Evolutionary conservation across 2,888 invertebrate species (phyloP), one percentile per base, ranked within the genome.

Genomic region (Orthosia gothica): DNA sequence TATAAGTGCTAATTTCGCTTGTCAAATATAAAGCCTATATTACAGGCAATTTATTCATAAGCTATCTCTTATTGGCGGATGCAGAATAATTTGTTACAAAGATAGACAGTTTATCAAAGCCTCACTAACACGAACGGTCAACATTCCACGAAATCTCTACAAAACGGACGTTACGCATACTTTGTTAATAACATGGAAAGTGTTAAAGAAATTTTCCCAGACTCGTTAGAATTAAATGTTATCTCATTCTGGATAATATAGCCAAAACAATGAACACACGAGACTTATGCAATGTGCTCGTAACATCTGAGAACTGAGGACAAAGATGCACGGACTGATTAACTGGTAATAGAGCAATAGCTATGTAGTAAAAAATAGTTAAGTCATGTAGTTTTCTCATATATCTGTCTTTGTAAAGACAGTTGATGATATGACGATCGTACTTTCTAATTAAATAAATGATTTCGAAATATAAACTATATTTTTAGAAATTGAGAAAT

Each of bases 171-270:
- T 82, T 54, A 75, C 71, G 70, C 72, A 64, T 70, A 68, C 82
- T 74, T 82, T 62, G 68, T 68, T 79, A 82, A 66, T 75, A 72
- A 67, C 63, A 68, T 92, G 92, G 94, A 95, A 95, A 95, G 94
- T 91, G 83, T 57, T 76, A 86, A 93, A 92, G 90, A 92, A 92
- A 91, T 90, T 91, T 95, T 95, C 95, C 91, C 95, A 95, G 88
- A 87, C 87, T 91, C 90, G 90, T 90, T 91, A 92, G 91, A 92
- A 90, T 87, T 84, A 90, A 91, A 90, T 89, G 91, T 94, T 95
- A 95, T 95, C 93, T 94, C 92, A 94, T 94, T 95, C 92, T 84
- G 89, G 92, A 89, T 92, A 92, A 94, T 92, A 89, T 86, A 79
- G 73, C 88, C 90, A 89, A 92, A 92, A 95, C 95, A 95, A 95